Evolutionary conservation across 2,888 invertebrate genomes (phyloP).

Genomic region (Caenorhabditis auriculariae): DNA sequence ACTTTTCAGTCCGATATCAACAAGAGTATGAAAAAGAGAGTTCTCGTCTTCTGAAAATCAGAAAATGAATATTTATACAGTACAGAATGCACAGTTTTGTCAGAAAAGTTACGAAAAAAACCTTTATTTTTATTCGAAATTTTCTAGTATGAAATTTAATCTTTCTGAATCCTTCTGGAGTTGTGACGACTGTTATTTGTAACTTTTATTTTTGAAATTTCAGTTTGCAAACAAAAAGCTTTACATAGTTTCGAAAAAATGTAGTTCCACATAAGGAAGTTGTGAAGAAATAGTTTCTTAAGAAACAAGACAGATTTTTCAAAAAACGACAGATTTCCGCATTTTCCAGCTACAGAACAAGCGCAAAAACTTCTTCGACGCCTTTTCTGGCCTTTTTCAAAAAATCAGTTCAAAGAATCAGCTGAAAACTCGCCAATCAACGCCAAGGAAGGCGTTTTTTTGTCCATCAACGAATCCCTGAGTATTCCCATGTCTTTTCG

Average conservation of each 20-base stretch:
- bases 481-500: constrained; percentile 10
- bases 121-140: too few species aligned
- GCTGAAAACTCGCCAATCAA: not conserved
- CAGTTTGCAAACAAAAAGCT: too few species aligned
- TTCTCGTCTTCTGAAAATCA: constrained; percentile 4
- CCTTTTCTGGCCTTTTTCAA: constrained; percentile 4
- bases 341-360: too few species aligned
- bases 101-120: too few species aligned
- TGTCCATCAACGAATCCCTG: constrained; percentile 29
- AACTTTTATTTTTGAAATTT: too few species aligned
- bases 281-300: too few species aligned
- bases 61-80: not conserved
- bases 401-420: not conserved
- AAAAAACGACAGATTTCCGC: too few species aligned
- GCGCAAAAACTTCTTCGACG: constrained; percentile 4
- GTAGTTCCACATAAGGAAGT: too few species aligned
- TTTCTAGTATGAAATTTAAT: constrained; percentile 8
- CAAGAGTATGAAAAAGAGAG: constrained; percentile 8
- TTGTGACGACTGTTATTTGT: too few species aligned
- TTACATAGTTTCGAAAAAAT: too few species aligned
- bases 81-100: too few species aligned
- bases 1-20: constrained; percentile 12
- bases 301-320: too few species aligned
- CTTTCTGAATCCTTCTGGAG: not conserved
- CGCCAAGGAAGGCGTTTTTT: constrained; percentile 21